Percentiles rank a stretch among this genome's conserved stretches.
Conservation (phyloP, 2,888 invertebrate species). For the Xylota sylvarum region DNA sequence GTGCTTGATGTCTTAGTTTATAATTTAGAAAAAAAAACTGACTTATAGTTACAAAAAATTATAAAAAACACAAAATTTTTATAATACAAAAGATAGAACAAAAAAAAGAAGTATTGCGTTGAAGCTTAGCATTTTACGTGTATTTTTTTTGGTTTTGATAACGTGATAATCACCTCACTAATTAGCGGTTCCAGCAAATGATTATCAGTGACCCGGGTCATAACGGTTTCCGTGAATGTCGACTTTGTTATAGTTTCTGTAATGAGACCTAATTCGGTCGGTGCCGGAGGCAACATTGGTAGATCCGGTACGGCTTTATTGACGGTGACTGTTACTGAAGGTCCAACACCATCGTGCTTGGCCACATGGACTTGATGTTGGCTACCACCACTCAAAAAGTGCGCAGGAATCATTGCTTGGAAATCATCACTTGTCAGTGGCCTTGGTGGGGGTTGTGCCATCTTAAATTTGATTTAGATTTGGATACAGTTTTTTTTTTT, state of each 20-base stretch:
- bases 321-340: slow-evolving; percentile 93
- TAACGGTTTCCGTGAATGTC: slow-evolving; percentile 97
- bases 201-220: slow-evolving; percentile 97
- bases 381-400: slow-evolving; percentile 95
- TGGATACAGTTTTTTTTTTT: slow-evolving; percentile 64
- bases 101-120: slow-evolving; percentile 59
- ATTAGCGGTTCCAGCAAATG: slow-evolving; percentile 93
- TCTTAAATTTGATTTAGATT: slow-evolving; percentile 77
- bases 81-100: slow-evolving; percentile 52
- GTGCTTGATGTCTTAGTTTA: slow-evolving; percentile 54
- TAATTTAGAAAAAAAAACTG: slow-evolving; percentile 24
- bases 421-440: slow-evolving; percentile 97
- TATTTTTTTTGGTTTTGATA: slow-evolving; percentile 70
- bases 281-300: slow-evolving; percentile 92
- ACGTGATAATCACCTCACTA: slow-evolving; percentile 91
- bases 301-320: slow-evolving; percentile 90
- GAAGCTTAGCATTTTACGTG: slow-evolving; percentile 73
- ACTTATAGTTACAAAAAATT: slow-evolving; percentile 23
- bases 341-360: slow-evolving; percentile 83
- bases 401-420: slow-evolving; percentile 97
- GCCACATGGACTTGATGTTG: slow-evolving; percentile 86
- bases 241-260: slow-evolving; percentile 98
- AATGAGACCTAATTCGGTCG: slow-evolving; percentile 93
- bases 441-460: slow-evolving; percentile 86
- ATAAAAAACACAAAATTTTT: slow-evolving; percentile 36